phyloP scores from a whole-genome alignment of 1,140 invertebrate genomes.

The Calliphora vicina region DNA sequence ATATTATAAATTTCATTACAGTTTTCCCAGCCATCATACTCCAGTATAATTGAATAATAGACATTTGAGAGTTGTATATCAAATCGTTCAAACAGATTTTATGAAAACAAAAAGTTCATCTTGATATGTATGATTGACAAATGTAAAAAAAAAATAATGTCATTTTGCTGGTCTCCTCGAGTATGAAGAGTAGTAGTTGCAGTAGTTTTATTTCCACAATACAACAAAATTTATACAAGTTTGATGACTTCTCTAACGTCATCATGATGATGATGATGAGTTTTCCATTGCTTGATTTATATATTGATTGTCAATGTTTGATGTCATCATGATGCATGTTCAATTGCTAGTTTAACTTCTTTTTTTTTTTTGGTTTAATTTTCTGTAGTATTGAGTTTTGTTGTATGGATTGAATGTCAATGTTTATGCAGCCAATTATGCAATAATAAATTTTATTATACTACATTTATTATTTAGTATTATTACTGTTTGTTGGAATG shows the following conservation, averaged over 20 bases:
- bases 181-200: neutral
- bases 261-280: neutral
- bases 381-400: too few relatives aligned
- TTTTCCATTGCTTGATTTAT: neutral
- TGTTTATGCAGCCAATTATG: conserved; percentile 34
- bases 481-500: neutral
- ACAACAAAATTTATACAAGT: neutral
- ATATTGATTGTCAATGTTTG: neutral
- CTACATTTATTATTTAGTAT: neutral
- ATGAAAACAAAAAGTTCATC: neutral
- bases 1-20: too few relatives aligned
- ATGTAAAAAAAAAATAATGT: too few relatives aligned
- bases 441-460: conserved; percentile 32
- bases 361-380: too few relatives aligned
- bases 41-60: neutral
- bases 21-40: too few relatives aligned
- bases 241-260: neutral
- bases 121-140: neutral
- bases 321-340: neutral
- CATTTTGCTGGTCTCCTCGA: neutral
- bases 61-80: neutral
- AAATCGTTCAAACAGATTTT: neutral
- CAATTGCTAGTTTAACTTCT: neutral
- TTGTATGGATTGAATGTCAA: conserved; percentile 20
- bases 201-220: neutral